A percentile compares a stretch with the other conserved stretches of the same genome.
These are phyloP conservation scores for Tetramorium alpestre DNA, from an alignment of 1,140 invertebrate genomes.

Conservation along the genomic window DNA sequence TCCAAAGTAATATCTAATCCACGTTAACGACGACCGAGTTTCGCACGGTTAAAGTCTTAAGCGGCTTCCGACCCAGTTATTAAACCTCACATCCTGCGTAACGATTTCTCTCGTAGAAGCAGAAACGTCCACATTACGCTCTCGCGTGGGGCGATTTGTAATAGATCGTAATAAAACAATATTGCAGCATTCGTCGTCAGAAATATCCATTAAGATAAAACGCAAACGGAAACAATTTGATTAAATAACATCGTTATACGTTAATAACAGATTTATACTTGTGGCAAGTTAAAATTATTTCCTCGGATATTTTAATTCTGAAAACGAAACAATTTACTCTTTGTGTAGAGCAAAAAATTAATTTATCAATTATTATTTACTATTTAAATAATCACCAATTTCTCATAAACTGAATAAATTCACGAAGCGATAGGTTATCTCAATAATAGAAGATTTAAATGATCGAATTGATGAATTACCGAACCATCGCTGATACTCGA, in stretches of 20 bases:
- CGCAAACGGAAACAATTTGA: neutral
- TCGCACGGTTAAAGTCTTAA: conserved; percentile 63
- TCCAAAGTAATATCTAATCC: conserved; percentile 43
- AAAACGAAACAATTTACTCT: neutral
- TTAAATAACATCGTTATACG: neutral
- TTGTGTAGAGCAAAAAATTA: neutral
- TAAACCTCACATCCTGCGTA: conserved; percentile 63
- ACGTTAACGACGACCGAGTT: conserved; percentile 58
- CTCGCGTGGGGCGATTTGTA: conserved; percentile 25
- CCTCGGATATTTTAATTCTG: neutral
- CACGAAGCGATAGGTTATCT: neutral
- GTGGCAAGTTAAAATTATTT: neutral
- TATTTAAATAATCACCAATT: neutral
- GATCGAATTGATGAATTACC: neutral
- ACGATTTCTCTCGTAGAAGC: conserved; percentile 59
- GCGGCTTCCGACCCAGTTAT: conserved; percentile 60
- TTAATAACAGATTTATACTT: neutral
- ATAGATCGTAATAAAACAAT: conserved; percentile 58
- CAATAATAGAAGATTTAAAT: neutral
- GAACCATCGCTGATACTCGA: neutral
- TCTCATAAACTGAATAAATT: neutral
- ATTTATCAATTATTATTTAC: neutral
- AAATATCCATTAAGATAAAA: neutral
- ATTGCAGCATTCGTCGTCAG: neutral
- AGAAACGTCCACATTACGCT: conserved; percentile 32